These are phyloP conservation scores for Muscicapa striata DNA, from an alignment of 2,797 vertebrate genomes.

Conservation along the genomic window DNA sequence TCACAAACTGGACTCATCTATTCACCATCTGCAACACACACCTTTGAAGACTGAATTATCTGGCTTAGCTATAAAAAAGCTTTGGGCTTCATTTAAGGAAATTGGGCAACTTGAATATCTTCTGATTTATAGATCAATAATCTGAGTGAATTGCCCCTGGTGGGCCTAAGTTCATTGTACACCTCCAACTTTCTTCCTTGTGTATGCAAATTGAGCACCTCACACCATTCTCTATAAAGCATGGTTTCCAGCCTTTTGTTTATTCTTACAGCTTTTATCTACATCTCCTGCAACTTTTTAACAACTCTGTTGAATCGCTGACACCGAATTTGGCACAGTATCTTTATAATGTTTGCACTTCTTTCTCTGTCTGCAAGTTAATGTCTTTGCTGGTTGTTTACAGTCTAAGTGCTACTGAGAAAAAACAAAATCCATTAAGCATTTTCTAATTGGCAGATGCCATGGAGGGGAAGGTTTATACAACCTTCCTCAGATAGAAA, in stretches of 20 bases:
- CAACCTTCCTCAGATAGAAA: neutral
- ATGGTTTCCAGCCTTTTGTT: neutral
- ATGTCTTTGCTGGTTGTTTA: neutral
- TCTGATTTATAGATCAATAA: neutral
- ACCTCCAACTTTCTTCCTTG: neutral
- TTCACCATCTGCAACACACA: neutral
- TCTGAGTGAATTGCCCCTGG: neutral
- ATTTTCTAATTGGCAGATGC: neutral
- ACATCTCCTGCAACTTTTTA: neutral
- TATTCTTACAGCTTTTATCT: neutral
- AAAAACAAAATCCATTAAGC: neutral
- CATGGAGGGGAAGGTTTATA: neutral
- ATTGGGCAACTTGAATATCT: neutral
- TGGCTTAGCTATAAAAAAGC: neutral
- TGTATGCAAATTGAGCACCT: neutral
- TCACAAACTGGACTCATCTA: neutral
- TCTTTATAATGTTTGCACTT: neutral
- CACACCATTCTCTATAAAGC: neutral
- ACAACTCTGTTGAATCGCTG: neutral
- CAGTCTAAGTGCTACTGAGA: neutral
- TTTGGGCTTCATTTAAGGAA: neutral
- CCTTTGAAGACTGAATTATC: neutral
- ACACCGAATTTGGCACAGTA: neutral
- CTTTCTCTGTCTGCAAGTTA: neutral
- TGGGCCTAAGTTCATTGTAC: neutral